Percentiles rank a stretch among this genome's conserved stretches.
Conservation (phyloP, 1,140 invertebrate genomes). For the Ceratosolen solmsi region DNA sequence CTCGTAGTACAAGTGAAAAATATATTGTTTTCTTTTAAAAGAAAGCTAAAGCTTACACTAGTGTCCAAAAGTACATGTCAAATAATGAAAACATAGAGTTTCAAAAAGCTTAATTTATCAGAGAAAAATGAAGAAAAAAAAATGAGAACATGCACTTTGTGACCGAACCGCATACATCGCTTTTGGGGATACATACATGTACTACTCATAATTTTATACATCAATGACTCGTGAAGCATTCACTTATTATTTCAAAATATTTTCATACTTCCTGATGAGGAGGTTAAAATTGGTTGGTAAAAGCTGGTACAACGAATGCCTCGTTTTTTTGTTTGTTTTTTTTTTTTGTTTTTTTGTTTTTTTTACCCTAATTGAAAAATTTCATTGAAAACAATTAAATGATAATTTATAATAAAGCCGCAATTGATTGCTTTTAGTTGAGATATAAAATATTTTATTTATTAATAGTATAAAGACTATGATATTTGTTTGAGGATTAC, state of each 20-base stretch:
- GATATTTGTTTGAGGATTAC: background rate
- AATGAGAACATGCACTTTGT: constrained; percentile 35
- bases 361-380: constrained; percentile 21
- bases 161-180: constrained; percentile 3
- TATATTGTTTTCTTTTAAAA: background rate
- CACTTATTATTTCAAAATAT: constrained; percentile 6
- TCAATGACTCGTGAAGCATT: constrained; percentile 45
- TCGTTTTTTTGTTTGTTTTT: constrained; percentile 13
- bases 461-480: background rate
- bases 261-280: constrained; percentile 14
- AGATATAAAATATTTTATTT: background rate
- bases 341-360: constrained; percentile 25
- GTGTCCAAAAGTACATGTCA: constrained; percentile 69
- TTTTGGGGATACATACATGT: constrained; percentile 26
- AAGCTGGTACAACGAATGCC: background rate
- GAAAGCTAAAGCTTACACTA: constrained; percentile 49
- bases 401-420: constrained; percentile 2
- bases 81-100: constrained; percentile 55
- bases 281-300: constrained; percentile 5
- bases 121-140: constrained; percentile 39
- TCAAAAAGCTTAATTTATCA: constrained; percentile 47
- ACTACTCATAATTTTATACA: constrained; percentile 25
- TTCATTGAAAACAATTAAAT: constrained; percentile 35
- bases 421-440: constrained; percentile 5
- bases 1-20: constrained; percentile 35